These are phyloP conservation scores for Sylvia atricapilla DNA, from an alignment of 2,113 vertebrate species.

Conservation along the genomic window DNA sequence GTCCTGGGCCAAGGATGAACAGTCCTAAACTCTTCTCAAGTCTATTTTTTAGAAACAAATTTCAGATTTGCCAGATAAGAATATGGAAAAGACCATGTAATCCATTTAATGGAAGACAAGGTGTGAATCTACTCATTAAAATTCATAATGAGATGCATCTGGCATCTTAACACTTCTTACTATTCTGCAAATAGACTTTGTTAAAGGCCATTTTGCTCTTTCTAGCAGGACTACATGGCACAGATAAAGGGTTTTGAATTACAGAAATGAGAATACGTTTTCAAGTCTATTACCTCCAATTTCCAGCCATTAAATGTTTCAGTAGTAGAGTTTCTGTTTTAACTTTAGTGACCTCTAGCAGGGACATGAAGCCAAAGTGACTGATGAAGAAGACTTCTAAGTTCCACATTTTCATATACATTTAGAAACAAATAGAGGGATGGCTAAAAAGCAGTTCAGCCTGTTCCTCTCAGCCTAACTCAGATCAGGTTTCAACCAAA, in stretches of 20 bases:
- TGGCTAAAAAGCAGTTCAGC: not conserved
- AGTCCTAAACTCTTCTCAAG: not conserved
- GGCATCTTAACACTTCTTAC: conserved; percentile 36
- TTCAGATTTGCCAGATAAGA: not conserved
- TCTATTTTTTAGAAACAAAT: not conserved
- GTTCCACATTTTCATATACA: not conserved
- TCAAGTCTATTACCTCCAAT: conserved; percentile 54
- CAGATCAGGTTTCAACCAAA: not conserved
- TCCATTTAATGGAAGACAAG: conserved; percentile 40
- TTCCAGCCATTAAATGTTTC: conserved; percentile 62
- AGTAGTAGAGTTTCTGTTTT: conserved; percentile 42
- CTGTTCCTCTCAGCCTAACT: not conserved
- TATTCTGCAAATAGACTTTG: conserved; percentile 44
- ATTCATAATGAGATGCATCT: conserved; percentile 39
- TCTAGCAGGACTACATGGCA: conserved; percentile 43
- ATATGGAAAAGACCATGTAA: conserved; percentile 42
- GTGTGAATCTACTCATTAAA: conserved; percentile 42
- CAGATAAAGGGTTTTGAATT: conserved; percentile 33
- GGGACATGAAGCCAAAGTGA: conserved; percentile 12
- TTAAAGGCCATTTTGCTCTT: conserved; percentile 47
- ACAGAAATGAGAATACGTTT: conserved; percentile 22
- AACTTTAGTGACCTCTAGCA: conserved; percentile 51
- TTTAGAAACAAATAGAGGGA: not conserved
- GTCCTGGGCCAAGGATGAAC: not conserved
- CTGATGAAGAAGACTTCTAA: not conserved